Evolutionary conservation across 1,140 invertebrate species (phyloP).

Genomic region (Lordiphosa collinella): DNA sequence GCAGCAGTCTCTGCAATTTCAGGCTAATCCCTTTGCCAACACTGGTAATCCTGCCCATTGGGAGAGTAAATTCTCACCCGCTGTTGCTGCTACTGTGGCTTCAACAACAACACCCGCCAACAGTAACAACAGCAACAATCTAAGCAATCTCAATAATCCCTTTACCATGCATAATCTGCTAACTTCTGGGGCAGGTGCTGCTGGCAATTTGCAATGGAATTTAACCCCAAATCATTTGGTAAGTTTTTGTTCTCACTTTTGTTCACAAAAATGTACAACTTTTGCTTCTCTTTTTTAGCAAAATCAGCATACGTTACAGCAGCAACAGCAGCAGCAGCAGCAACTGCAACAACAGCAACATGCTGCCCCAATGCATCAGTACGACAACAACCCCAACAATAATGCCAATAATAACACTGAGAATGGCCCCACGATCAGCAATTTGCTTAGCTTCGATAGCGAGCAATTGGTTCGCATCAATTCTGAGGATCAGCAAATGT

Average conservation of each 20-base stretch:
- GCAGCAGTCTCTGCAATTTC: slow-evolving; percentile 40
- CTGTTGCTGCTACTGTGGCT: slow-evolving; percentile 34
- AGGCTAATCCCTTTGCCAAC: slow-evolving; percentile 55
- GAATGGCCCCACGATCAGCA: slow-evolving; percentile 74
- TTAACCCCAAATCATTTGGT: slow-evolving; percentile 67
- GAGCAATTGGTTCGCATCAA: slow-evolving; percentile 80
- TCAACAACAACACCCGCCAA: slow-evolving; percentile 12
- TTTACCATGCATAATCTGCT: slow-evolving; percentile 73
- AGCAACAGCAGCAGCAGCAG: slow-evolving; percentile 50
- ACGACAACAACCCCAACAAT: slow-evolving; percentile 26
- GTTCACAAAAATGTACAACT: neutral
- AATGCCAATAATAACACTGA: slow-evolving; percentile 43
- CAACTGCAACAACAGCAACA: slow-evolving; percentile 33
- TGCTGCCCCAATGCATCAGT: slow-evolving; percentile 7
- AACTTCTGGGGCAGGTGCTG: slow-evolving; percentile 37
- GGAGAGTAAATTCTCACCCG: slow-evolving; percentile 63
- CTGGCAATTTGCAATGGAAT: slow-evolving; percentile 64
- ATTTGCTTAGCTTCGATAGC: slow-evolving; percentile 80
- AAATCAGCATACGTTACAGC: slow-evolving; percentile 42
- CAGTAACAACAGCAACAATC: slow-evolving; percentile 55
- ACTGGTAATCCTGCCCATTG: slow-evolving; percentile 45
- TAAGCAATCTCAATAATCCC: slow-evolving; percentile 73
- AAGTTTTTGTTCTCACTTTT: neutral
- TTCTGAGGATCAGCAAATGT: slow-evolving; percentile 80
- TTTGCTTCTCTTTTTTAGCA: slow-evolving; percentile 23